Evolutionary conservation across 2,797 vertebrate species (phyloP), one percentile per base, ranked within the genome.

Genomic region (Lagocephalus sceleratus): DNA sequence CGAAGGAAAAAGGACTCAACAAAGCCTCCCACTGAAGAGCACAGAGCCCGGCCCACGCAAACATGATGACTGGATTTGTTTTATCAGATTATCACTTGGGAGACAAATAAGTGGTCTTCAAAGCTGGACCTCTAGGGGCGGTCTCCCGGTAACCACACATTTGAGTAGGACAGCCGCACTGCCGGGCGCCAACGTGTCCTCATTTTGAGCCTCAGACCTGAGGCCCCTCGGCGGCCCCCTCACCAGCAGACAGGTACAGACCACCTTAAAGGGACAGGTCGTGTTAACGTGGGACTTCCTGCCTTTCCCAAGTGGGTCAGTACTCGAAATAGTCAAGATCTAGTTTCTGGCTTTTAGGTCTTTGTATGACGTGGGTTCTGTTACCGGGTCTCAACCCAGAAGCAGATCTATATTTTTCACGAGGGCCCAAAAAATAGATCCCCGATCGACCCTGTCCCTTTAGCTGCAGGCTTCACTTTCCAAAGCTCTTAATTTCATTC

Each of bases 231-330:
- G 87, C 71, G 0, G 89, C 84, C 25, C 93, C 92, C 47, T 96
- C 93, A 7, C 92, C 92, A 10, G 91, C 92, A 1, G 93, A 97
- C 66, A 92, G 90, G 1, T 92, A 92, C 21, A 92, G 93, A 68
- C 94, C 93, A 0, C 94, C 93, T 0, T 93, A 93, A 2, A 92
- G 94, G 71, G 54, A 51, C 32, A 65, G 15, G n/a, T 20, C 42
- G 46, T 2, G 20, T 49, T 51, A 20, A 40, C 12, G 42, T 17
- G 22, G 29, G n/a, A 6, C 2, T 20, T 20, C 3, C 5, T 1
- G 12, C 16, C 44, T 54, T 57, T 46, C 1, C 5, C 41, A 71
- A 66, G 29, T 47, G 29, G 60, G 66, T 56, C 71, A 44, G 11
- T 1, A 11, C 26, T 20, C n/a, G 42, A 43, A 62, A 54, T 21